Evolutionary conservation across 2,113 vertebrate species (phyloP).

Genomic region (Notechis scutatus): DNA sequence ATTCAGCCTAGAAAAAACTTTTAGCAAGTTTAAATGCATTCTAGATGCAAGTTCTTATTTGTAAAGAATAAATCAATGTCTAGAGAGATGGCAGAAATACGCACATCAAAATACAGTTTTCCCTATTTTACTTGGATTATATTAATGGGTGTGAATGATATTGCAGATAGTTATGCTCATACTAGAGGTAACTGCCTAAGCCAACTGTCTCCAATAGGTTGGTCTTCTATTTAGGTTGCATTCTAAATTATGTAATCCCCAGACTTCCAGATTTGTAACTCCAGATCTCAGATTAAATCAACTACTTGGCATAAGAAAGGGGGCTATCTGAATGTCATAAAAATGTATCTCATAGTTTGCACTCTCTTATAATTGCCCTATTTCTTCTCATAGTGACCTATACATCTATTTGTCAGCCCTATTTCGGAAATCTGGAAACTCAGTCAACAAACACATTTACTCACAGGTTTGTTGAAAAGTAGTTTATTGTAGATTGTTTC

Average conservation of each 20-base stretch:
- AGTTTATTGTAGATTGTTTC: too few species aligned
- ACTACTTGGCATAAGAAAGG: background rate
- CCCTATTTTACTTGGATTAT: background rate
- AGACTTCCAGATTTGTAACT: background rate
- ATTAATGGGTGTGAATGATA: background rate
- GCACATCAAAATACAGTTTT: background rate
- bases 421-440: too few species aligned
- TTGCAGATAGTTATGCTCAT: background rate
- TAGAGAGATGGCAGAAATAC: background rate
- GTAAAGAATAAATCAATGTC: background rate
- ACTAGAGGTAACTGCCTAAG: background rate
- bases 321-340: background rate
- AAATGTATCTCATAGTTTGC: background rate
- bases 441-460: too few species aligned
- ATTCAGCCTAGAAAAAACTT: background rate
- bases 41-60: background rate
- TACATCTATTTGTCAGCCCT: background rate
- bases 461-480: too few species aligned
- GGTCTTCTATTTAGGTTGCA: background rate
- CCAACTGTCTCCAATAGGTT: background rate
- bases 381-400: background rate
- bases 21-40: background rate
- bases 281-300: background rate
- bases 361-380: background rate
- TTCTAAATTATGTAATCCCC: background rate